Conservation (phyloP, 2,797 vertebrate species). For the Hydrolagus colliei region DNA sequence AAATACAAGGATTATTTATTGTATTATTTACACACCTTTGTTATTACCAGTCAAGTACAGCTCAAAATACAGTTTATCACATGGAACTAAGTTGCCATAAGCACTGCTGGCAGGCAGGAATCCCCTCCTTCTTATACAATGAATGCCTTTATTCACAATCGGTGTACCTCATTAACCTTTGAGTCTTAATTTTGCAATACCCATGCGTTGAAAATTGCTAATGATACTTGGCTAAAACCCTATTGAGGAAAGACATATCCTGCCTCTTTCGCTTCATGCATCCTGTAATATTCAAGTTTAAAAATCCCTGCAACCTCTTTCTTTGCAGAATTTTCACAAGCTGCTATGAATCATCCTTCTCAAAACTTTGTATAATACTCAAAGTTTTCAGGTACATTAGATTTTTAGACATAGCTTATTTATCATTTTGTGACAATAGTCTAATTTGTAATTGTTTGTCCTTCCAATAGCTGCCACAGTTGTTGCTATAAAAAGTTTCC, state of each 20-base stretch:
- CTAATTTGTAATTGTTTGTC: neutral
- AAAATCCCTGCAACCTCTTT: neutral
- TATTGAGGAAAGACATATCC: neutral
- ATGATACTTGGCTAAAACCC: neutral
- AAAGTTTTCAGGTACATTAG: neutral
- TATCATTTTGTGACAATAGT: neutral
- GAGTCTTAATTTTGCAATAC: neutral
- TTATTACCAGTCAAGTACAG: too few relatives aligned
- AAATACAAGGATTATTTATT: too few relatives aligned
- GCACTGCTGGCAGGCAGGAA: too few relatives aligned
- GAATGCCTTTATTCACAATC: too few relatives aligned
- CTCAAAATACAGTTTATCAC: too few relatives aligned
- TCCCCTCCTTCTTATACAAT: too few relatives aligned
- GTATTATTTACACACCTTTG: too few relatives aligned
- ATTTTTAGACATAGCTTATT: neutral
- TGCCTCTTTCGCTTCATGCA: neutral
- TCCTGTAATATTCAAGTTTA: neutral
- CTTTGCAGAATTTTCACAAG: neutral
- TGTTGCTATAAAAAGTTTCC: conserved; percentile 1
- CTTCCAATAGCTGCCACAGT: neutral
- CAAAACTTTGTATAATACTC: neutral
- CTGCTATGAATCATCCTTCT: neutral
- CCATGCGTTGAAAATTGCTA: neutral
- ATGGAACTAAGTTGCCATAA: too few relatives aligned
- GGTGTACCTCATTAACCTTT: too few relatives aligned